phyloP scores from a whole-genome alignment of 2,888 invertebrate genomes.

The Andrena camellia region DNA sequence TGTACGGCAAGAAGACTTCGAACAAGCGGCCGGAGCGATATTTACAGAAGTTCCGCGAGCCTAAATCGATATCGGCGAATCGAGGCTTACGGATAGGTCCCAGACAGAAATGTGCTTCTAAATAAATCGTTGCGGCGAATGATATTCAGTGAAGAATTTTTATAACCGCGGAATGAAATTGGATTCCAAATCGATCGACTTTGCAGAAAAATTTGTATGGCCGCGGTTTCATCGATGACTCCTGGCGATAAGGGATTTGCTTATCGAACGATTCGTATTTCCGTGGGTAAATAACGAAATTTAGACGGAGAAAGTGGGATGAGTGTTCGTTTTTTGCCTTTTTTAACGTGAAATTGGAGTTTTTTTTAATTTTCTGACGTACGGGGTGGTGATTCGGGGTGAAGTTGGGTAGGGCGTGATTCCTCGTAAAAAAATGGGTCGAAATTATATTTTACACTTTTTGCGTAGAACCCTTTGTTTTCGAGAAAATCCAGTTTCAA shows the following conservation, averaged over 20 bases:
- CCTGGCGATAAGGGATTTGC: background rate
- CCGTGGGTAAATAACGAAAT: background rate
- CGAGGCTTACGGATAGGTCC: conserved; percentile 26
- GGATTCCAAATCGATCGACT: background rate
- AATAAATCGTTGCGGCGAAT: background rate
- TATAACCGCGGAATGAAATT: background rate
- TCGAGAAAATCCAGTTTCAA: background rate
- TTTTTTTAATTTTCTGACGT: too few relatives aligned
- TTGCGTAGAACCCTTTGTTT: background rate
- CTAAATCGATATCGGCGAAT: conserved; percentile 11
- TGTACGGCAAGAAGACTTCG: conserved; percentile 56
- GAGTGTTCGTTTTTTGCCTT: background rate
- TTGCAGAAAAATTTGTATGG: background rate
- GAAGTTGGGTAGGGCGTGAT: too few relatives aligned
- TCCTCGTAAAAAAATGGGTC: background rate
- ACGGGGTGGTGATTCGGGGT: too few relatives aligned
- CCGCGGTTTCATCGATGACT: background rate
- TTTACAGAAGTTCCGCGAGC: conserved; percentile 50
- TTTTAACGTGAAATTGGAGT: too few relatives aligned
- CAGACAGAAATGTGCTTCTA: conserved; percentile 22
- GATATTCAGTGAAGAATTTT: background rate
- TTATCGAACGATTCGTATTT: background rate
- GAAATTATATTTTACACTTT: background rate
- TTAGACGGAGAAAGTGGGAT: background rate
- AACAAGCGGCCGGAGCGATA: conserved; percentile 53